These are phyloP conservation scores for Troilus luridus DNA, from an alignment of 2,888 invertebrate genomes.

Conservation along the genomic window DNA sequence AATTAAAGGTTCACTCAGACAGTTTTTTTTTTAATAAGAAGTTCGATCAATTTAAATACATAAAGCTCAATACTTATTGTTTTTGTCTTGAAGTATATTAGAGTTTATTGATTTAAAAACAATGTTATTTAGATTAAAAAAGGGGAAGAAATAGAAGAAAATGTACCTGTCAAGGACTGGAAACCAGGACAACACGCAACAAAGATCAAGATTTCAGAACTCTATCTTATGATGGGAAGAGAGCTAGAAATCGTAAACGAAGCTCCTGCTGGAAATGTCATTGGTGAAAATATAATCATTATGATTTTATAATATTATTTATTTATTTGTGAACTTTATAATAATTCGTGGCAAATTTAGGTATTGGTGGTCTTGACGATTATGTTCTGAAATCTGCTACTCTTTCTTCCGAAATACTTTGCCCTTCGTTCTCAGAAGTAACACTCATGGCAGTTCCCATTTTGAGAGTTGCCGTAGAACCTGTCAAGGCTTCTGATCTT, in stretches of 20 bases:
- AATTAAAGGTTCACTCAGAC: background rate
- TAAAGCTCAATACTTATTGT: background rate
- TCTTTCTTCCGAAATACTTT: constrained; percentile 83
- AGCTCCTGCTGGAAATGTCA: constrained; percentile 91
- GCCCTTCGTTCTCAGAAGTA: constrained; percentile 90
- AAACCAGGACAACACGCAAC: constrained; percentile 78
- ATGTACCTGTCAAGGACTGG: constrained; percentile 75
- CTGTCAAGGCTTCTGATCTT: constrained; percentile 84
- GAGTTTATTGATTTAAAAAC: background rate
- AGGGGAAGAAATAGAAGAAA: constrained; percentile 66
- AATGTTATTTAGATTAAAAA: constrained; percentile 64
- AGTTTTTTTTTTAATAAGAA: background rate
- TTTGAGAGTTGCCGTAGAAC: constrained; percentile 93
- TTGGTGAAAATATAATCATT: constrained; percentile 73
- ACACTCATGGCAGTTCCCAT: constrained; percentile 87
- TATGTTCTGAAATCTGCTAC: constrained; percentile 92
- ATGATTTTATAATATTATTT: background rate
- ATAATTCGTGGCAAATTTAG: constrained; percentile 68
- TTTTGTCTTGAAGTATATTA: background rate
- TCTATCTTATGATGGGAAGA: constrained; percentile 94
- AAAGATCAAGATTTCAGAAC: constrained; percentile 76
- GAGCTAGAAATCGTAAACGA: constrained; percentile 85
- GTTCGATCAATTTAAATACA: background rate
- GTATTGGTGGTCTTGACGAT: constrained; percentile 88
- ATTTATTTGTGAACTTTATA: background rate